phyloP scores from a whole-genome alignment of 2,797 vertebrate species.

The Oophaga sylvatica region DNA sequence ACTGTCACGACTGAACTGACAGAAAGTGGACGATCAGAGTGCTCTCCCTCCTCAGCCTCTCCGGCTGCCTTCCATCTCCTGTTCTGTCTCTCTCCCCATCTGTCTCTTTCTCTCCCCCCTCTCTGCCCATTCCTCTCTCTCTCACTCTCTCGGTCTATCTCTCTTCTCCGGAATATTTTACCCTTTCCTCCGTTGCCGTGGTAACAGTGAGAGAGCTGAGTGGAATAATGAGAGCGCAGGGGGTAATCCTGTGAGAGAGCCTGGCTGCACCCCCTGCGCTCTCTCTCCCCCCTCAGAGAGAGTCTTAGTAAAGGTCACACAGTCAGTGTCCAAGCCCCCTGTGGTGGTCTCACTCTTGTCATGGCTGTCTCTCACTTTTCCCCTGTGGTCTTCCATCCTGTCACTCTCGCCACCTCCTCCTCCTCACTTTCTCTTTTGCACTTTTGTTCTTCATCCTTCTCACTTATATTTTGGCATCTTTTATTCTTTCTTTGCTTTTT shows the following conservation, averaged over 20 bases:
- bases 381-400: constrained; percentile 7
- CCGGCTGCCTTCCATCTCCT: not conserved
- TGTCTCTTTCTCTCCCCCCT: constrained; percentile 52
- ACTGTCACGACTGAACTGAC: not conserved
- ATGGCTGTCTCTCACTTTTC: constrained; percentile 21
- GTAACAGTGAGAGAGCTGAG: constrained; percentile 62
- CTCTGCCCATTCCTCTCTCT: constrained; percentile 59
- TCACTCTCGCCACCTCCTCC: constrained; percentile 21
- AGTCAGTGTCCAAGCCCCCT: not conserved
- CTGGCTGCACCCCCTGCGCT: constrained; percentile 30
- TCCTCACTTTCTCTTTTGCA: not conserved
- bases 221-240: constrained; percentile 62
- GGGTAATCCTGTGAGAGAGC: constrained; percentile 58
- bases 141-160: constrained; percentile 62
- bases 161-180: constrained; percentile 60
- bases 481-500: not conserved
- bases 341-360: not conserved
- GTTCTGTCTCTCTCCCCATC: constrained; percentile 42
- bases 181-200: constrained; percentile 59
- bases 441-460: not conserved
- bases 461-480: not conserved
- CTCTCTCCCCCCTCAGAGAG: not conserved
- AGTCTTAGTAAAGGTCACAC: constrained; percentile 53
- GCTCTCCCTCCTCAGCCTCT: not conserved
- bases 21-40: constrained; percentile 1